Evolutionary conservation across 2,797 vertebrate species (phyloP).

Genomic region (Carapus acus): DNA sequence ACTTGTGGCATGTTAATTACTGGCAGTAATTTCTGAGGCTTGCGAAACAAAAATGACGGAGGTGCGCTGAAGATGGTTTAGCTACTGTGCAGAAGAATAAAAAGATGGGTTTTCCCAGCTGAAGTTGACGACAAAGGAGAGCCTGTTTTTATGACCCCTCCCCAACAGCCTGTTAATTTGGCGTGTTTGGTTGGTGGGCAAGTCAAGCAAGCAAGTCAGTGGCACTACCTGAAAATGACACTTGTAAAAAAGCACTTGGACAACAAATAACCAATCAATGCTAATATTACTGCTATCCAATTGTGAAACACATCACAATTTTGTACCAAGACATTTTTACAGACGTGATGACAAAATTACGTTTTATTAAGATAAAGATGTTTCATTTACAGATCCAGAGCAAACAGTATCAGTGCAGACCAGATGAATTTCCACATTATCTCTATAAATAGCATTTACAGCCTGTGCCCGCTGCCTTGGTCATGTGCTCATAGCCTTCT

Average conservation of each 20-base stretch:
- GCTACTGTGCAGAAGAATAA: conserved; percentile 55
- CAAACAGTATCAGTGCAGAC: conserved; percentile 44
- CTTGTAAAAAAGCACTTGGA: background rate
- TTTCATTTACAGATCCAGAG: conserved; percentile 54
- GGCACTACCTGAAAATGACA: background rate
- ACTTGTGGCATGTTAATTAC: conserved; percentile 60
- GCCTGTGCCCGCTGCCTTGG: conserved; percentile 30
- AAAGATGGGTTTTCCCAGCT: conserved; percentile 51
- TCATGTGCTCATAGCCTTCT: conserved; percentile 34
- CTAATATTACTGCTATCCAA: background rate
- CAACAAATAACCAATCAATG: background rate
- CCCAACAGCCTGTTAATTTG: too few species aligned
- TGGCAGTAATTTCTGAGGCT: conserved; percentile 38
- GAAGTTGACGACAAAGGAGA: conserved; percentile 36
- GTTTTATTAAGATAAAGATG: conserved; percentile 39
- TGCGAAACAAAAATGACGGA: conserved; percentile 56
- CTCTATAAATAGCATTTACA: conserved; percentile 63
- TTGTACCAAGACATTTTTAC: conserved; percentile 48
- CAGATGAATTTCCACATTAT: conserved; percentile 27
- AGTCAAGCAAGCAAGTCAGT: background rate
- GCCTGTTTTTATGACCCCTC: conserved; percentile 16
- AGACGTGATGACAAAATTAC: conserved; percentile 36
- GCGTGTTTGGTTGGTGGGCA: too few species aligned
- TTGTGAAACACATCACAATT: conserved; percentile 23
- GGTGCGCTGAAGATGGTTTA: conserved; percentile 47